phyloP scores from a whole-genome alignment of 2,797 vertebrate genomes.

The Cryptoprocta ferox region DNA sequence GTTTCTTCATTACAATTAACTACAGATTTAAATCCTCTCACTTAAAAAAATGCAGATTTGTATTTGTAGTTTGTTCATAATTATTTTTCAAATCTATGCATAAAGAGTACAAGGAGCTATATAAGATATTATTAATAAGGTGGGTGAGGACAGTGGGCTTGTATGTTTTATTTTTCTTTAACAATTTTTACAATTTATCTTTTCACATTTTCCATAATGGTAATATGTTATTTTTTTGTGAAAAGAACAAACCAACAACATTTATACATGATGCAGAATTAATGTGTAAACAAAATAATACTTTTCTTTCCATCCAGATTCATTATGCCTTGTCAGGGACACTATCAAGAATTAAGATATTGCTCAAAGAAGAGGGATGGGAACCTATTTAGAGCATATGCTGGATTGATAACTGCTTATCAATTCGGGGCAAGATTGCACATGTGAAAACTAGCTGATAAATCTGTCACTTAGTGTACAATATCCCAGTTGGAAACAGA shows the following conservation, averaged over 20 bases:
- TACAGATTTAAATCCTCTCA: background rate
- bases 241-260: background rate
- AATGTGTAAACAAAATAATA: background rate
- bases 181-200: background rate
- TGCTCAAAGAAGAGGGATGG: conserved; percentile 35
- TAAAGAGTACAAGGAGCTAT: background rate
- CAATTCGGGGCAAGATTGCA: background rate
- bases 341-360: background rate
- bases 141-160: background rate
- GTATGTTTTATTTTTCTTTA: conserved; percentile 6
- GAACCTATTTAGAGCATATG: background rate
- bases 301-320: background rate
- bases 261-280: background rate
- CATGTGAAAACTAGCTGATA: background rate
- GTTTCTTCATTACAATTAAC: background rate
- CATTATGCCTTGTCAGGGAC: background rate
- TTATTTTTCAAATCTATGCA: conserved; percentile 39
- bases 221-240: conserved; percentile 14
- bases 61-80: background rate
- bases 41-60: background rate
- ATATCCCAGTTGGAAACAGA: background rate
- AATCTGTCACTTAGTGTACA: background rate
- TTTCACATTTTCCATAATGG: background rate
- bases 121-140: conserved; percentile 29
- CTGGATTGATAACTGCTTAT: background rate